These are phyloP conservation scores for Trichonephila clavipes DNA, from an alignment of 1,140 invertebrate genomes.

Conservation along the genomic window DNA sequence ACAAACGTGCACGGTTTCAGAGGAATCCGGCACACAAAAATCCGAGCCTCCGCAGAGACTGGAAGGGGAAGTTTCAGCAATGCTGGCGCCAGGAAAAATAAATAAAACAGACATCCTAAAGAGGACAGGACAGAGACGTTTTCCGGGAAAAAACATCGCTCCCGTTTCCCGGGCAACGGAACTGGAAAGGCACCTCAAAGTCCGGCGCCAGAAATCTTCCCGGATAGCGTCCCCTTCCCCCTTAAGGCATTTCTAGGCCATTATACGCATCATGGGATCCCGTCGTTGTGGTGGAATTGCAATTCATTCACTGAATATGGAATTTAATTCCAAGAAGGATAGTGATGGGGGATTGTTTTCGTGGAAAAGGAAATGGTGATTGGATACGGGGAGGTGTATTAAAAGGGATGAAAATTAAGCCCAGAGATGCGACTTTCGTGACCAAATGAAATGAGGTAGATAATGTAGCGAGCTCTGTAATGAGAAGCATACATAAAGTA, in stretches of 20 bases:
- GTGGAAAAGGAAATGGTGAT: background rate
- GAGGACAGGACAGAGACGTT: constrained; percentile 70
- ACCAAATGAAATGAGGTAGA: background rate
- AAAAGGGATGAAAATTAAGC: background rate
- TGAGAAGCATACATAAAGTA: background rate
- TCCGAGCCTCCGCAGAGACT: constrained; percentile 34
- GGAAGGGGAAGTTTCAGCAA: constrained; percentile 36
- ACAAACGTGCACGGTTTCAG: constrained; percentile 6
- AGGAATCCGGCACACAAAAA: constrained; percentile 47
- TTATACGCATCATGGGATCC: constrained; percentile 10
- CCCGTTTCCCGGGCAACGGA: constrained; percentile 53
- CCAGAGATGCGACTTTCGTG: background rate
- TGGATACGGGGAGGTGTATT: constrained; percentile 33
- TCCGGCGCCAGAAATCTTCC: constrained; percentile 69
- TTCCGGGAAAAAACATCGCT: constrained; percentile 61
- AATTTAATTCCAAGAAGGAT: constrained; percentile 52
- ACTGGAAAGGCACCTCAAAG: constrained; percentile 71
- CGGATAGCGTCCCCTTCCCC: background rate
- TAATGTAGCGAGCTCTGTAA: background rate
- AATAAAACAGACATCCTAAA: constrained; percentile 45
- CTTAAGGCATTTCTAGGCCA: constrained; percentile 4
- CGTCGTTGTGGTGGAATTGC: background rate
- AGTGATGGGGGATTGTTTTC: constrained; percentile 13
- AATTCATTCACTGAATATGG: constrained; percentile 63
- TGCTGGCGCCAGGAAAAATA: constrained; percentile 62